phyloP scores from a whole-genome alignment of 2,113 vertebrate species.

The Bujurquina vittata region DNA sequence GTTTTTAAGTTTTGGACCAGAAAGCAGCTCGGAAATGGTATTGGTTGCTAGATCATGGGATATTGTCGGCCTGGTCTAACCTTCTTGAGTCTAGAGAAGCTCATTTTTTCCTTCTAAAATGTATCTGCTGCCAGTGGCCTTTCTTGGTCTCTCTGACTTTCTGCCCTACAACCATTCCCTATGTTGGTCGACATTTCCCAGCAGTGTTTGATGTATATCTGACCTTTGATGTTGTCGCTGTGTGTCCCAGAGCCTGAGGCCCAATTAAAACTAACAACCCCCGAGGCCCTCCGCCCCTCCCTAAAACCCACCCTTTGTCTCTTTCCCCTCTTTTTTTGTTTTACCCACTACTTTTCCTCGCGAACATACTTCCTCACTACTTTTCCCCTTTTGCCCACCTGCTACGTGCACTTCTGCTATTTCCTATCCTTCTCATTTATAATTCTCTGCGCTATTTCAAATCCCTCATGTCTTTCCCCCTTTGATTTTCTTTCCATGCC shows the following conservation, averaged over 20 bases:
- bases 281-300: slow-evolving; percentile 25
- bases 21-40: background rate
- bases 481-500: slow-evolving; percentile 14
- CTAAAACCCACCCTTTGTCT: slow-evolving; percentile 34
- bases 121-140: slow-evolving; percentile 15
- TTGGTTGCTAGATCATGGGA: background rate
- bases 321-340: background rate
- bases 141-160: slow-evolving; percentile 14
- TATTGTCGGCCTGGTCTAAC: background rate
- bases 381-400: background rate
- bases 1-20: background rate
- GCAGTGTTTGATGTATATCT: slow-evolving; percentile 83
- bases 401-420: slow-evolving; percentile 8
- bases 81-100: slow-evolving; percentile 2
- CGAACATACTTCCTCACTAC: slow-evolving; percentile 17
- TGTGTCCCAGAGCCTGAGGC: slow-evolving; percentile 70
- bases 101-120: slow-evolving; percentile 10
- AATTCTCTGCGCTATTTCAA: slow-evolving; percentile 12
- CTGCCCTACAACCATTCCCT: slow-evolving; percentile 46
- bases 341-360: slow-evolving; percentile 30
- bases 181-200: slow-evolving; percentile 73
- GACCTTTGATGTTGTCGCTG: slow-evolving; percentile 84
- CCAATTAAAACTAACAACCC: slow-evolving; percentile 84
- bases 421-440: slow-evolving; percentile 13
- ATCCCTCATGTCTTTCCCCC: background rate